Base-by-base conservation (phyloP, 2,113 vertebrate genomes). In the Helogale parvula region DNA sequence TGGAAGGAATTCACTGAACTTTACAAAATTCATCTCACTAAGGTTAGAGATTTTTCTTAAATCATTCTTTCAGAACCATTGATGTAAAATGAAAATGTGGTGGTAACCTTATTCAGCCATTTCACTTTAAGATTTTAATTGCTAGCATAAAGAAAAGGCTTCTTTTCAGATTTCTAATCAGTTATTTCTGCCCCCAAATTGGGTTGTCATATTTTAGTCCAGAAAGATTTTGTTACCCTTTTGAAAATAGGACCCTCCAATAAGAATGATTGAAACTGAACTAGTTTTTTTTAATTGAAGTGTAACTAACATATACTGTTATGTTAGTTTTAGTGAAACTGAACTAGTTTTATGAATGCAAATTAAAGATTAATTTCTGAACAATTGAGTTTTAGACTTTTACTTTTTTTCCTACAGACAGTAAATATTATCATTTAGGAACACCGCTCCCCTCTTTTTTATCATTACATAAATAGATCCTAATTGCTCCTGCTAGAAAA, bases 21-120 rank as follows among this genome's bases (percentile, higher is more conserved):
- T 98, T 97, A 97, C 92, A 94, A 88, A 96, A 97, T 97, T 98
- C 84, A 94, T 95, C 93, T 97, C 96, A 97, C n/a, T 38, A 93
- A 93, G 94, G 94, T 96, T 80, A 94, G 96, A 88, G 87, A 97
- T 97, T 98, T 97, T 97, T 95, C 86, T 98, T 96, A 95, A 98
- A 89, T 76, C 90, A 69, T 96, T 81, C 17, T 97, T 89, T 92
- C 84, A 94, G 92, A 98, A 57, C 76, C 76, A 96, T 72, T 98
- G 63, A 92, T 96, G 14, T 98, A 94, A 97, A 98, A 88, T 87
- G 23, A 89, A 94, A 95, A 96, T 45, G 88, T 83, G 89, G 45
- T 54, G 52, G 90, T 95, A 16, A n/a, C 94, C 66, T 95, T 93
- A 86, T 77, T 96, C 9, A 86, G 89, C 92, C 93, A 41, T 97